These are phyloP conservation scores for Apostichopus leukothele DNA, from an alignment of 53 echinoderm and acorn worm species.

Conservation along the genomic window DNA sequence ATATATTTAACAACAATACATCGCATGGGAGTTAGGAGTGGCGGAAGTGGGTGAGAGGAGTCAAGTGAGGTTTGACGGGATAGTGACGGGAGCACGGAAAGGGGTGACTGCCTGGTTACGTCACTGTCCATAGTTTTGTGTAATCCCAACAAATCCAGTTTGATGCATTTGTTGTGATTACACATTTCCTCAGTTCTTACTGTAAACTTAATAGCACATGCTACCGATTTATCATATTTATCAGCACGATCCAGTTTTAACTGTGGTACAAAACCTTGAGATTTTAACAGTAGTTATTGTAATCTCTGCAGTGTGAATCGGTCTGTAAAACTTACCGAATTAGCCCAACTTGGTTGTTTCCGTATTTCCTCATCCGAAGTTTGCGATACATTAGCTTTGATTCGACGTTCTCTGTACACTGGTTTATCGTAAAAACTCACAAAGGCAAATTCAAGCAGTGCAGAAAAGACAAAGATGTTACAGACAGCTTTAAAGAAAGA, in stretches of 20 bases:
- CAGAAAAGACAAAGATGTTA: slow-evolving; percentile 89
- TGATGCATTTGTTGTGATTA: background rate
- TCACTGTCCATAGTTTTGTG: too few relatives aligned
- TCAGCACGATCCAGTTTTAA: too few relatives aligned
- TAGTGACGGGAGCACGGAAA: too few relatives aligned
- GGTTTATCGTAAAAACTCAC: slow-evolving; percentile 75
- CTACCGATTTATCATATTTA: too few relatives aligned
- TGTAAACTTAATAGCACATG: background rate
- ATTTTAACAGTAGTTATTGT: background rate
- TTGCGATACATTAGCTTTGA: background rate
- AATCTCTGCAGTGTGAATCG: background rate
- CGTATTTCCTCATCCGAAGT: background rate
- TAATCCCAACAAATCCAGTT: too few relatives aligned
- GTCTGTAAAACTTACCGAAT: background rate
- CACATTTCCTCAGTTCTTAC: too few relatives aligned
- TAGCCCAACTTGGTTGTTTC: background rate
- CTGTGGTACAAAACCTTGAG: background rate
- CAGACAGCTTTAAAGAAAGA: slow-evolving; percentile 59
- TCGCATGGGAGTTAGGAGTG: too few relatives aligned
- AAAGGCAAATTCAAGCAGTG: slow-evolving; percentile 78
- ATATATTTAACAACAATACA: too few relatives aligned
- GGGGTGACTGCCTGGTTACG: too few relatives aligned
- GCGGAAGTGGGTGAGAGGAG: too few relatives aligned
- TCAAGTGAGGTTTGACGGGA: too few relatives aligned
- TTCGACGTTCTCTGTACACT: slow-evolving; percentile 6